Evolutionary conservation across 2,797 vertebrate species (phyloP).

Genomic region (Mallotus villosus): DNA sequence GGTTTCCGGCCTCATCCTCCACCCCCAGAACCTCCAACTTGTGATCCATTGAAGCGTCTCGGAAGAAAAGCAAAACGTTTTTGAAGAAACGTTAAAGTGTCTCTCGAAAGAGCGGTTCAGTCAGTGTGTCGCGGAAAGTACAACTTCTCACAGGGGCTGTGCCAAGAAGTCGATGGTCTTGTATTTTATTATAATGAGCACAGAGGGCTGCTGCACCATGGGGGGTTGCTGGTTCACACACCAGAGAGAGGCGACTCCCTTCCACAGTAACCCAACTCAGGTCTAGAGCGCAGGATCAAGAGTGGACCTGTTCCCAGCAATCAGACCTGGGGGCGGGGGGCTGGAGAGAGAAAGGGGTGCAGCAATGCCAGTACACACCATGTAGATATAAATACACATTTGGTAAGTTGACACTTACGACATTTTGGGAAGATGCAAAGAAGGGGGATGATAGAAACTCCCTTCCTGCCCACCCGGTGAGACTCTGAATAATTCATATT

Average conservation of each 20-base stretch:
- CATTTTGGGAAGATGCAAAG: conserved; percentile 66
- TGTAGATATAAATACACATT: conserved; percentile 75
- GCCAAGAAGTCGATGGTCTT: background rate
- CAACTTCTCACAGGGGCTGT: background rate
- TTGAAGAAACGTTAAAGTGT: background rate
- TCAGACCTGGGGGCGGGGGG: conserved; percentile 28
- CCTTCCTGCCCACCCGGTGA: conserved; percentile 33
- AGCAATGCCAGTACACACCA: conserved; percentile 40
- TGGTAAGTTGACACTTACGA: conserved; percentile 73
- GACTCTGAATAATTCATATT: conserved; percentile 36
- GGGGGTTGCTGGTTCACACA: conserved; percentile 19
- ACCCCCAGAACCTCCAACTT: conserved; percentile 74
- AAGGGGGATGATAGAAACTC: conserved; percentile 56
- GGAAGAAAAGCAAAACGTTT: background rate
- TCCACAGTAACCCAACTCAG: conserved; percentile 63
- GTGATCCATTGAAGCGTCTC: conserved; percentile 56
- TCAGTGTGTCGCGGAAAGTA: background rate
- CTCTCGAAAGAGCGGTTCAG: background rate
- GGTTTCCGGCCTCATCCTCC: conserved; percentile 87
- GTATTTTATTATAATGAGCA: conserved; percentile 38
- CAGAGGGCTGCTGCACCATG: conserved; percentile 44
- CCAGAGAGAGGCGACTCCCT: conserved; percentile 49
- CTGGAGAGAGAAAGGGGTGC: conserved; percentile 31
- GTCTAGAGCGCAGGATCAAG: conserved; percentile 73
- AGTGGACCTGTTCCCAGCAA: conserved; percentile 62